Conservation (phyloP, 1,140 invertebrate species). For the Drosophila lacertosa region DNA sequence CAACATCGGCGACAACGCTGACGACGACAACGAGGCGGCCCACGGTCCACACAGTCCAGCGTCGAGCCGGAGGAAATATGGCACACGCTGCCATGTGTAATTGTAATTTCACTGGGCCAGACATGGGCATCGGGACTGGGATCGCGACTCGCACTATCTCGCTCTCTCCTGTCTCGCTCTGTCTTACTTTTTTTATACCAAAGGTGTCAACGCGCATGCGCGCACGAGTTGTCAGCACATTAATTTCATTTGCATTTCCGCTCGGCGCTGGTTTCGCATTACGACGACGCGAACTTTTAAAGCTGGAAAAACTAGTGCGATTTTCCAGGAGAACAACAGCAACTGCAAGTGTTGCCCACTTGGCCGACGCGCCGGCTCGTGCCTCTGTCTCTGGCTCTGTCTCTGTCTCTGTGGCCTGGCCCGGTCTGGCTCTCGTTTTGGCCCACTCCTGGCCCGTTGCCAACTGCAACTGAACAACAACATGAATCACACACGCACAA, state of each 20-base stretch:
- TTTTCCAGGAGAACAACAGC: constrained; percentile 51
- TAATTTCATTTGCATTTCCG: constrained; percentile 84
- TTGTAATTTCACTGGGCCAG: constrained; percentile 73
- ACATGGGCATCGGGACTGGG: constrained; percentile 26
- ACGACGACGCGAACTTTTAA: constrained; percentile 61
- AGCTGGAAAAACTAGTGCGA: constrained; percentile 78
- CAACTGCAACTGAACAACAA: constrained; percentile 54
- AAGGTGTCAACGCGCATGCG: constrained; percentile 81
- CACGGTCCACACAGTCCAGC: constrained; percentile 27
- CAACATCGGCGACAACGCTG: constrained; percentile 52
- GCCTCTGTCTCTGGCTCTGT: constrained; percentile 38
- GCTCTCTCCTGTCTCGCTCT: neutral
- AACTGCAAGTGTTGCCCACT: constrained; percentile 62
- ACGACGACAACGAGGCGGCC: constrained; percentile 37
- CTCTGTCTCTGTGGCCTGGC: constrained; percentile 3
- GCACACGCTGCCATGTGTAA: constrained; percentile 76
- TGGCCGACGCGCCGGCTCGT: constrained; percentile 61
- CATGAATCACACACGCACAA: constrained; percentile 80
- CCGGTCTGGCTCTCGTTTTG: constrained; percentile 15
- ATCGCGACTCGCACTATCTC: constrained; percentile 11
- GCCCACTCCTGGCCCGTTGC: constrained; percentile 42
- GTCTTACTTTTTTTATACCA: constrained; percentile 9
- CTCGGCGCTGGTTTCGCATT: constrained; percentile 78
- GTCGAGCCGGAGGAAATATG: constrained; percentile 63
- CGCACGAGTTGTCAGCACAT: constrained; percentile 80